Evolutionary conservation across 1,140 invertebrate genomes (phyloP).

Genomic region (Zaprionus gabonicus): DNA sequence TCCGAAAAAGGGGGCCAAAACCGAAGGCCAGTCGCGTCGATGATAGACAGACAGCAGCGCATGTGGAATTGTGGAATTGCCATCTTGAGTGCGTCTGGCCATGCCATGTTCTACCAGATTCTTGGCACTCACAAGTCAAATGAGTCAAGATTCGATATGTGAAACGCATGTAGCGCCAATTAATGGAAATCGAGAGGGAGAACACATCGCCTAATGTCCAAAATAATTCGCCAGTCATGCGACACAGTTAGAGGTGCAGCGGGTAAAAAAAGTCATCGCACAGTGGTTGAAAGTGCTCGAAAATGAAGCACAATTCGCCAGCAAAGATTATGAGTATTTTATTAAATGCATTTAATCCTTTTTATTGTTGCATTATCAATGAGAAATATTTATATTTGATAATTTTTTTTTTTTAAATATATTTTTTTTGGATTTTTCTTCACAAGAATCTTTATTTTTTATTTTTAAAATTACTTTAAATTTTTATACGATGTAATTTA

Average conservation of each 20-base stretch:
- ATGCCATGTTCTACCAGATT: slow-evolving; percentile 4
- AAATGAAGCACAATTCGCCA: not conserved
- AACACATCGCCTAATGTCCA: slow-evolving; percentile 17
- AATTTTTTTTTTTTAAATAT: too few species aligned
- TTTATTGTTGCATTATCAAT: too few species aligned
- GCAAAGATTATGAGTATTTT: not conserved
- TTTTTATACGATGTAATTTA: too few species aligned
- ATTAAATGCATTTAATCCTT: not conserved
- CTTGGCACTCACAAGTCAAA: slow-evolving; percentile 3
- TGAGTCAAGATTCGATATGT: not conserved
- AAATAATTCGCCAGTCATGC: slow-evolving; percentile 30
- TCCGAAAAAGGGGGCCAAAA: not conserved
- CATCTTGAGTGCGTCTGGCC: slow-evolving; percentile 18
- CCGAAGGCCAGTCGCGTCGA: slow-evolving; percentile 8
- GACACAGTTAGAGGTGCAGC: slow-evolving; percentile 12
- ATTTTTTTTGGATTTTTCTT: too few species aligned
- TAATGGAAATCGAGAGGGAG: slow-evolving; percentile 21
- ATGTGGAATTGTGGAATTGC: slow-evolving; percentile 1
- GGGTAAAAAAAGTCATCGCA: slow-evolving; percentile 10
- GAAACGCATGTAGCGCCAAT: slow-evolving; percentile 25
- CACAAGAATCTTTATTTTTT: too few species aligned
- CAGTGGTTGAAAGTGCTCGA: slow-evolving; percentile 18
- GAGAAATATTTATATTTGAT: too few species aligned
- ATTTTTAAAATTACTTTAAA: too few species aligned
- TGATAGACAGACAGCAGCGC: slow-evolving; percentile 6